Evolutionary conservation across 2,113 vertebrate genomes (phyloP).

Genomic region (Pogonocichla stellata): DNA sequence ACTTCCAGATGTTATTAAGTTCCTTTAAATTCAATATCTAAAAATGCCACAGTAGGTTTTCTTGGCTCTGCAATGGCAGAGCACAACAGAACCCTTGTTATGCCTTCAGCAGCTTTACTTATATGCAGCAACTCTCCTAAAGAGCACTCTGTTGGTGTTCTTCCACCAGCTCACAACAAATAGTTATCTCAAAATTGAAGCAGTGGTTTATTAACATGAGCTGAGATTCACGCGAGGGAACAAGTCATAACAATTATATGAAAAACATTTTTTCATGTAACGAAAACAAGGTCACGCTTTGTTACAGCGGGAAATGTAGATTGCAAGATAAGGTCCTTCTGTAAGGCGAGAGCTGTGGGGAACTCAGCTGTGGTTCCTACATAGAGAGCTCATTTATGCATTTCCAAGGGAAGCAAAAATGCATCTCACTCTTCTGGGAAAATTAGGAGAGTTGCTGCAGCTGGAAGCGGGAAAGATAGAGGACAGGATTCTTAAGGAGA

Average conservation of each 20-base stretch:
- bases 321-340: constrained; percentile 81
- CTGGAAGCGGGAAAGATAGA: constrained; percentile 71
- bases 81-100: constrained; percentile 65
- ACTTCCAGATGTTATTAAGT: background rate
- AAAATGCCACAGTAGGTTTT: constrained; percentile 18
- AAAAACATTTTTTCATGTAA: constrained; percentile 68
- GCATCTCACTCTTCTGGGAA: constrained; percentile 70
- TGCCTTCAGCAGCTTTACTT: background rate
- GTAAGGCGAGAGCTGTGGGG: constrained; percentile 62
- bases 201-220: constrained; percentile 32
- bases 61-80: constrained; percentile 49
- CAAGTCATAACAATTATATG: constrained; percentile 40
- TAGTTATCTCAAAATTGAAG: constrained; percentile 61
- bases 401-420: constrained; percentile 74
- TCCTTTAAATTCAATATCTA: constrained; percentile 52
- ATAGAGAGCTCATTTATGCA: constrained; percentile 82
- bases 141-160: constrained; percentile 60
- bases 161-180: constrained; percentile 55
- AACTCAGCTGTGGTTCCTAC: constrained; percentile 74
- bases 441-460: constrained; percentile 71
- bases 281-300: constrained; percentile 80
- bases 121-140: constrained; percentile 48
- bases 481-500: constrained; percentile 56
- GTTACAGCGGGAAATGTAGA: constrained; percentile 72
- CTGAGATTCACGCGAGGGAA: constrained; percentile 12